phyloP scores from a whole-genome alignment of 2,888 invertebrate genomes.

The Lymantria monacha region DNA sequence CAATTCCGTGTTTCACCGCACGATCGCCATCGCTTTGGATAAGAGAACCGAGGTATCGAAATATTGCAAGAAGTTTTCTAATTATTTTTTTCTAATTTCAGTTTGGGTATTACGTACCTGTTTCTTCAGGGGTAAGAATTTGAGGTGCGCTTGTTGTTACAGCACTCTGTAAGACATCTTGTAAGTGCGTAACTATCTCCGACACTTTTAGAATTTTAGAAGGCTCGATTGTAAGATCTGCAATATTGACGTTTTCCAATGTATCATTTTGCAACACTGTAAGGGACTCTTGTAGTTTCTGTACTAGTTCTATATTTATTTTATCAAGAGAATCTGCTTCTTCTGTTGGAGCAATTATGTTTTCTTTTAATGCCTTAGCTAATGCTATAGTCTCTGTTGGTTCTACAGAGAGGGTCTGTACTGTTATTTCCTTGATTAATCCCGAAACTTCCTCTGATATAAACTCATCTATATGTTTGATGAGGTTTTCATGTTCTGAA shows the following conservation, averaged over 20 bases:
- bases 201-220: constrained; percentile 34
- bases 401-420: neutral
- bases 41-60: too few species aligned
- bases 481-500: neutral
- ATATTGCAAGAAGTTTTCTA: neutral
- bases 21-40: too few species aligned
- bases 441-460: neutral
- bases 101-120: constrained; percentile 13
- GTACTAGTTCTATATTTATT: constrained; percentile 25
- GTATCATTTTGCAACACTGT: constrained; percentile 36
- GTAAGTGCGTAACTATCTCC: constrained; percentile 44
- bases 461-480: neutral
- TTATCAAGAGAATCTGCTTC: constrained; percentile 15
- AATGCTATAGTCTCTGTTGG: constrained; percentile 9
- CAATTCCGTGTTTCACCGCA: too few species aligned
- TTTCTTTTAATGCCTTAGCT: constrained; percentile 29
- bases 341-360: constrained; percentile 9
- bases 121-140: constrained; percentile 11
- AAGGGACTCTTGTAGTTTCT: constrained; percentile 37
- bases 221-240: constrained; percentile 23
- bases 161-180: constrained; percentile 42
- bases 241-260: constrained; percentile 35
- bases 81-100: neutral
- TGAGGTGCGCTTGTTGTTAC: constrained; percentile 14
- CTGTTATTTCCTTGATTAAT: neutral